Evolutionary conservation across 2,113 vertebrate genomes (phyloP).

Genomic region (Oreochromis niloticus): DNA sequence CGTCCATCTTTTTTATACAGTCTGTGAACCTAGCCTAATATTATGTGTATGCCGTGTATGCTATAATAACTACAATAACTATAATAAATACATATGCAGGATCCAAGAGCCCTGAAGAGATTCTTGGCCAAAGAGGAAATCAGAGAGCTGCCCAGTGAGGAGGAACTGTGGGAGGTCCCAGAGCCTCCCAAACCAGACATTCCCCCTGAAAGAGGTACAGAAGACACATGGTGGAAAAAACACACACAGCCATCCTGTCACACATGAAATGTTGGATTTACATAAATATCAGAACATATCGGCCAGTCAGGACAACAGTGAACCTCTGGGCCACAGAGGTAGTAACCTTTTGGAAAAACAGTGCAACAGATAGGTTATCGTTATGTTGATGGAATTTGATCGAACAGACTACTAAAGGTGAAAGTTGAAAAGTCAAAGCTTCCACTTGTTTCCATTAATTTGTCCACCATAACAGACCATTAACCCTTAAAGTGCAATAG

Average conservation of each 20-base stretch:
- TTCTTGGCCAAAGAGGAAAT: conserved; percentile 59
- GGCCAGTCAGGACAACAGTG: neutral
- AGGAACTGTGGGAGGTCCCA: conserved; percentile 73
- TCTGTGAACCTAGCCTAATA: neutral
- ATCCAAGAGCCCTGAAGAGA: conserved; percentile 42
- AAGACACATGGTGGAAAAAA: neutral
- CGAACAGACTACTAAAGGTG: neutral
- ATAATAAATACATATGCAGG: conserved; percentile 36
- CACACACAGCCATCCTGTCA: neutral
- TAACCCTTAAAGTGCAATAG: neutral
- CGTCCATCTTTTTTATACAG: neutral
- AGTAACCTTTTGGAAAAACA: neutral
- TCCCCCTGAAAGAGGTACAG: conserved; percentile 32
- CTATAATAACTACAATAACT: neutral
- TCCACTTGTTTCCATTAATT: neutral
- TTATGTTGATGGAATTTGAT: neutral
- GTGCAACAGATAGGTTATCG: neutral
- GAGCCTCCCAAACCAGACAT: conserved; percentile 42
- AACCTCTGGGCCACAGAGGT: neutral
- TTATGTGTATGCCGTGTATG: neutral
- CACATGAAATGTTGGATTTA: neutral
- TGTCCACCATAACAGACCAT: neutral
- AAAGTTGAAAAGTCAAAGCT: neutral
- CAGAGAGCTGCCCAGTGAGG: conserved; percentile 59
- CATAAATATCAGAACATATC: neutral